Base-by-base conservation (phyloP, 2,888 invertebrate species). In the Drosophila rellima region DNA sequence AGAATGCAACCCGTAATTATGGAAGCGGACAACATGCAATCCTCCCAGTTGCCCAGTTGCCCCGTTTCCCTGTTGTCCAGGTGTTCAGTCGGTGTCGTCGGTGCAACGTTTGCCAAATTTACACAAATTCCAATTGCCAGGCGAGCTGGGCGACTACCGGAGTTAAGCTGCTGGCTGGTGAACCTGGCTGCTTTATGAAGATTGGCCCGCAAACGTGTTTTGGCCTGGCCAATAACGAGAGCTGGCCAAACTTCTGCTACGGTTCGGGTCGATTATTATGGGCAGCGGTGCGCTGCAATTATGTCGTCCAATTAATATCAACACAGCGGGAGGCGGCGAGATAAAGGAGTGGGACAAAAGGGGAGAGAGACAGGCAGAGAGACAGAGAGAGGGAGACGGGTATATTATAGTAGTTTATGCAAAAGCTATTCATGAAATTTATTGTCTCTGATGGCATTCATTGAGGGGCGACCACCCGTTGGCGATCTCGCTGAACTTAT, bases 251-350 rank as follows among this genome's bases (percentile, higher is more conserved):
- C 61, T 59, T 55, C 62, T 31, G 37, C 64, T 7, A 13, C 48
- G 40, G 54, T 44, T 44, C 48, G 54, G 84, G 80, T 82, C 90
- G 78, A 86, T 90, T 91, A 91, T 91, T 91, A 91, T 90, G 91
- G 85, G 83, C 91, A 85, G 79, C 90, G 89, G 81, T 84, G 90
- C 87, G 80, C 84, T 89, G 88, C 90, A 91, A 91, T 91, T 91
- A 91, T 91, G 91, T 90, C 91, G 91, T 91, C 91, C 91, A 91
- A 91, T 91, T 91, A 91, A 91, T 91, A 91, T 89, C 89, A 86
- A 82, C 90, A 84, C 85, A 86, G 85, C 88, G 83, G 88, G 88
- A 75, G 83, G 88, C 64, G 70, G 70, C 67, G 47, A 39, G 64
- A 33, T 40, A 15, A 47, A 63, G 60, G 17, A 18, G 42, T 45